A percentile compares a stretch with the other conserved stretches of the same genome.
Conservation (phyloP, 2,797 vertebrate species). For the Decapterus maruadsi region DNA sequence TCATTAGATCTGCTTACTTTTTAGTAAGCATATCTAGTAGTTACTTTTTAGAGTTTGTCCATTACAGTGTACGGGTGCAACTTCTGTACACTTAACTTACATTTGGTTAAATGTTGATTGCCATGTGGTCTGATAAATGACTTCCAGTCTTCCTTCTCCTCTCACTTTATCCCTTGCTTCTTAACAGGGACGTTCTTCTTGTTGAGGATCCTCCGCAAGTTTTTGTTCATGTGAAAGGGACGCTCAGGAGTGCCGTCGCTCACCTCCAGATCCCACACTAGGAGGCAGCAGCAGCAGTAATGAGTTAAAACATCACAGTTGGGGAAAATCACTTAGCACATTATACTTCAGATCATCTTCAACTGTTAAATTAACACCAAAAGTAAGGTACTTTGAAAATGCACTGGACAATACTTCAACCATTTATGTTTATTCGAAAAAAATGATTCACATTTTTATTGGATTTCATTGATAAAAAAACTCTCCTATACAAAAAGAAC, state of each 20-base stretch:
- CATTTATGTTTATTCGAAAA: constrained; percentile 85
- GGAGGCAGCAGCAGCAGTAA: constrained; percentile 80
- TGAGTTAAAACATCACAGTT: constrained; percentile 38
- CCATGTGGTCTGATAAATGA: constrained; percentile 20
- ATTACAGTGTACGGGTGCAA: constrained; percentile 19
- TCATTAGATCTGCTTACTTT: neutral
- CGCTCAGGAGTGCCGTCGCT: constrained; percentile 81
- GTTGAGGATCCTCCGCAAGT: constrained; percentile 77
- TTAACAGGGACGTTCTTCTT: constrained; percentile 61
- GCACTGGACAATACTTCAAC: constrained; percentile 61
- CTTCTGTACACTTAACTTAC: constrained; percentile 9
- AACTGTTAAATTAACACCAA: neutral
- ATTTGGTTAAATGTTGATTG: constrained; percentile 28
- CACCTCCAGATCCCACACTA: constrained; percentile 88
- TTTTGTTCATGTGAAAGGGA: constrained; percentile 80
- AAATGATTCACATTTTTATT: constrained; percentile 80
- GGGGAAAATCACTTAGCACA: neutral
- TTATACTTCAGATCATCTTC: neutral
- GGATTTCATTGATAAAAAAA: constrained; percentile 79
- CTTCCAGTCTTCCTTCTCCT: constrained; percentile 28
- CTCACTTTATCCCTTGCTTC: constrained; percentile 18
- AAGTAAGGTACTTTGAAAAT: constrained; percentile 25
- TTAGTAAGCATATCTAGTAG: too few species aligned
- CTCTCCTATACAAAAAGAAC: constrained; percentile 84
- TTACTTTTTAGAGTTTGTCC: neutral